These are phyloP conservation scores for Drosophila melanosoma DNA, from an alignment of 2,888 invertebrate species.

Conservation along the genomic window DNA sequence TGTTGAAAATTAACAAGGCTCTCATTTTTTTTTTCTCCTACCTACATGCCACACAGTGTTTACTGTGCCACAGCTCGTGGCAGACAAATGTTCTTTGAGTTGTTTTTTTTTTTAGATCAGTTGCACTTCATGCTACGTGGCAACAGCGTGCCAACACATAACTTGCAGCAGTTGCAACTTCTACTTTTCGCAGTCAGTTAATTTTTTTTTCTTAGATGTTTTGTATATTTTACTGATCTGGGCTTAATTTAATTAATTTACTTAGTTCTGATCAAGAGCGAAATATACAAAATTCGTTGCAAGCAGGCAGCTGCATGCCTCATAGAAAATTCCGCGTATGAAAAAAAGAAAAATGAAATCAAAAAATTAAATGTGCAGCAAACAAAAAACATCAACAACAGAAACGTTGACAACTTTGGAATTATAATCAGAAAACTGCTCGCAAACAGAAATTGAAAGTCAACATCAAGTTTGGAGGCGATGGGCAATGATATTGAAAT, in stretches of 20 bases:
- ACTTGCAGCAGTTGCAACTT: not conserved
- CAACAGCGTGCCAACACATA: slow-evolving; percentile 8
- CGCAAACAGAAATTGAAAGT: slow-evolving; percentile 76
- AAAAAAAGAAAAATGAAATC: not conserved
- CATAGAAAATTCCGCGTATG: slow-evolving; percentile 23
- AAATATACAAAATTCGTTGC: no score
- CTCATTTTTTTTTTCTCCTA: slow-evolving; percentile 6
- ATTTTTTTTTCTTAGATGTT: no score
- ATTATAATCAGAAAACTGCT: slow-evolving; percentile 70
- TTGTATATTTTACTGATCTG: not conserved
- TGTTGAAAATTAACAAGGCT: slow-evolving; percentile 72
- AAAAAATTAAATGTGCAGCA: slow-evolving; percentile 17
- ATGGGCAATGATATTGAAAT: slow-evolving; percentile 62
- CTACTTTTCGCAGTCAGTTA: not conserved
- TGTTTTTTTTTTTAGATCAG: slow-evolving; percentile 20
- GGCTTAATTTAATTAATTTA: not conserved
- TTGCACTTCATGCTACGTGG: not conserved
- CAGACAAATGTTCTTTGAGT: slow-evolving; percentile 37
- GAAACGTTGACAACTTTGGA: slow-evolving; percentile 45
- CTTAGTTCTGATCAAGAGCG: not conserved
- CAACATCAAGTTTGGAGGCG: slow-evolving; percentile 45
- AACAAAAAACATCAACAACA: not conserved
- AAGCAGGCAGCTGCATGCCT: slow-evolving; percentile 5
- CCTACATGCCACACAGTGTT: slow-evolving; percentile 4
- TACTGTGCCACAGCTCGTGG: slow-evolving; percentile 34